Percentiles rank a stretch among this genome's conserved stretches.
Conservation (phyloP, 2,113 vertebrate species). For the Pampusana beccarii region DNA sequence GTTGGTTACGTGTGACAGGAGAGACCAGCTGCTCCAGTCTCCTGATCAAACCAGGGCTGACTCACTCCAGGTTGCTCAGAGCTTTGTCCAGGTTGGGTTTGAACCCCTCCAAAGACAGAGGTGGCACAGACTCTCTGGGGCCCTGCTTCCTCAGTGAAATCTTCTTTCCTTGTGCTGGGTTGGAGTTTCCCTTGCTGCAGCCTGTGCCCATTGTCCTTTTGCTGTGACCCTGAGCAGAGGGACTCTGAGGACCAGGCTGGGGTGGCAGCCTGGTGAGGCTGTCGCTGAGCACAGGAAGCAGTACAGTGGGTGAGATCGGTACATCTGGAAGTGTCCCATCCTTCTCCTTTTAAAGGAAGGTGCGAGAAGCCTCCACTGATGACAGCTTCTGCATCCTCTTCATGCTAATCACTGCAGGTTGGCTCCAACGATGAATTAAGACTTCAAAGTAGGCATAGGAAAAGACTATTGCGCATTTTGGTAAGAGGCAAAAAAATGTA, state of each 20-base stretch:
- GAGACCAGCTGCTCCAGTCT: background rate
- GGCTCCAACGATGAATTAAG: background rate
- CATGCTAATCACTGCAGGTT: background rate
- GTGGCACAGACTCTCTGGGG: background rate
- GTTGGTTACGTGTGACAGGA: background rate
- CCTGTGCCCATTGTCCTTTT: accelerated
- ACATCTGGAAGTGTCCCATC: background rate
- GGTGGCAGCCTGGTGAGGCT: accelerated
- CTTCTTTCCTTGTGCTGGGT: background rate
- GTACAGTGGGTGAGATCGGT: accelerated
- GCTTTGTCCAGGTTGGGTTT: background rate
- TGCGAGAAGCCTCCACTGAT: background rate
- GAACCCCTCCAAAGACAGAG: background rate
- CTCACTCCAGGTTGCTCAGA: background rate
- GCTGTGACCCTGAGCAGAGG: background rate
- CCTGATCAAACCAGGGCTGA: background rate
- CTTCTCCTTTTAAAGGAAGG: background rate
- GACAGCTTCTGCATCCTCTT: background rate
- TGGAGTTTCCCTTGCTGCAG: no score
- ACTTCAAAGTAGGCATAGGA: background rate
- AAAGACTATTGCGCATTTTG: background rate
- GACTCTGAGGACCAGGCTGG: background rate
- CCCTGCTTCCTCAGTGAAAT: background rate
- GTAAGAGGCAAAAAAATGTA: background rate
- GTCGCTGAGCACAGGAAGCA: background rate